phyloP scores from a whole-genome alignment of 2,797 vertebrate species.

The Harpagifer antarcticus region DNA sequence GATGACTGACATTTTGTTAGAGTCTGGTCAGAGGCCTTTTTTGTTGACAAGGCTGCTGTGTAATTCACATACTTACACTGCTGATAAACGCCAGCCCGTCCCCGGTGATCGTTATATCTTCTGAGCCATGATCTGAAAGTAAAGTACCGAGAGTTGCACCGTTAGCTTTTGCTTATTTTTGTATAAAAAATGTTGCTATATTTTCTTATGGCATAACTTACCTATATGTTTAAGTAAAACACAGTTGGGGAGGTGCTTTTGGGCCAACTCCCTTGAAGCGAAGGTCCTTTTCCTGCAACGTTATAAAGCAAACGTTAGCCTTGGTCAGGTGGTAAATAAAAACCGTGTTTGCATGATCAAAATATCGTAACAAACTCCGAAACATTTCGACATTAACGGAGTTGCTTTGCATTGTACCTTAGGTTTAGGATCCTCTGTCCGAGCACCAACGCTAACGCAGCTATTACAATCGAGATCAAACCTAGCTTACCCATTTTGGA shows the following conservation, averaged over 20 bases:
- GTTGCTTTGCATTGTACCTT: slow-evolving; percentile 49
- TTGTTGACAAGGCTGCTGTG: background rate
- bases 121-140: slow-evolving; percentile 86
- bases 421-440: slow-evolving; percentile 70
- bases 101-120: slow-evolving; percentile 92
- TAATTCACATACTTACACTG: slow-evolving; percentile 83
- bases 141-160: background rate
- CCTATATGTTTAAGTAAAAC: slow-evolving; percentile 69
- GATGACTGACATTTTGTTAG: background rate
- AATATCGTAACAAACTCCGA: too few species aligned
- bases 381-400: too few species aligned
- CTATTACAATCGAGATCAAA: slow-evolving; percentile 52
- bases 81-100: slow-evolving; percentile 92
- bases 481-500: slow-evolving; percentile 67
- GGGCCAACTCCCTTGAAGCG: slow-evolving; percentile 59
- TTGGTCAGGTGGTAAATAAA: background rate
- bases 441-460: slow-evolving; percentile 57
- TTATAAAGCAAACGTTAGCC: background rate
- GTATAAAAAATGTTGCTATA: fast-evolving
- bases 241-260: slow-evolving; percentile 79
- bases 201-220: slow-evolving; percentile 17
- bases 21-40: background rate
- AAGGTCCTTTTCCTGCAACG: slow-evolving; percentile 61
- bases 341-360: background rate
- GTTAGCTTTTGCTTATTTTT: background rate